phyloP scores from a whole-genome alignment of 2,888 invertebrate genomes.

The Spisula solida region DNA sequence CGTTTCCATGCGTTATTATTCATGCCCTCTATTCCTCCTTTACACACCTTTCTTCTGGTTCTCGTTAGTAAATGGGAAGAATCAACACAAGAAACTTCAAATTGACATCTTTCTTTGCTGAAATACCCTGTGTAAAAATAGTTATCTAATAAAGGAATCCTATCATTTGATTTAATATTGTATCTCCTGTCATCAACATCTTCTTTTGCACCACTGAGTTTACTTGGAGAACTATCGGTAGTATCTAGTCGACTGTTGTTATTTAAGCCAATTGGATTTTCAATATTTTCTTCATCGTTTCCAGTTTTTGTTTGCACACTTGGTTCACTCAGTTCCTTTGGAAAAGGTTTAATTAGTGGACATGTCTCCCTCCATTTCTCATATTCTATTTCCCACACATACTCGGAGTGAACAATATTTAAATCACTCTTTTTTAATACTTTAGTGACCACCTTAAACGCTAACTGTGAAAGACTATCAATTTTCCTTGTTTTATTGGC shows the following conservation, averaged over 20 bases:
- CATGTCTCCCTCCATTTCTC: conserved; percentile 24
- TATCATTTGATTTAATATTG: too few relatives aligned
- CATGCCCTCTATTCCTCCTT: conserved; percentile 34
- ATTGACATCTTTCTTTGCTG: conserved; percentile 11
- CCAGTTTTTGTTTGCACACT: too few relatives aligned
- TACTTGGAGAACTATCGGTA: too few relatives aligned
- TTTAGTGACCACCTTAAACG: conserved; percentile 31
- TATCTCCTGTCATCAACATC: too few relatives aligned
- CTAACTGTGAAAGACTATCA: conserved; percentile 23
- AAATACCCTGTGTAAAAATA: conserved; percentile 11
- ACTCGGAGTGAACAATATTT: conserved; percentile 50
- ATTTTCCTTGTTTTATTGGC: neutral
- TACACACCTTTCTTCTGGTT: conserved; percentile 29
- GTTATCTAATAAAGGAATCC: too few relatives aligned
- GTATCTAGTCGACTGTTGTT: too few relatives aligned
- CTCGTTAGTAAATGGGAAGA: conserved; percentile 35
- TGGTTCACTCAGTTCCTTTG: too few relatives aligned
- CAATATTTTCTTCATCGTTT: too few relatives aligned
- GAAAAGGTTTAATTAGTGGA: neutral
- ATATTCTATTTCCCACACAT: conserved; percentile 35
- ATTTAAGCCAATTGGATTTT: too few relatives aligned
- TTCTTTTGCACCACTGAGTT: too few relatives aligned
- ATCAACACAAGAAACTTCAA: conserved; percentile 34
- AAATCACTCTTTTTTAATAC: too few relatives aligned
- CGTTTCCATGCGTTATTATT: conserved; percentile 10